phyloP scores from a whole-genome alignment of 2,888 invertebrate species.

The Campoplex capitator region DNA sequence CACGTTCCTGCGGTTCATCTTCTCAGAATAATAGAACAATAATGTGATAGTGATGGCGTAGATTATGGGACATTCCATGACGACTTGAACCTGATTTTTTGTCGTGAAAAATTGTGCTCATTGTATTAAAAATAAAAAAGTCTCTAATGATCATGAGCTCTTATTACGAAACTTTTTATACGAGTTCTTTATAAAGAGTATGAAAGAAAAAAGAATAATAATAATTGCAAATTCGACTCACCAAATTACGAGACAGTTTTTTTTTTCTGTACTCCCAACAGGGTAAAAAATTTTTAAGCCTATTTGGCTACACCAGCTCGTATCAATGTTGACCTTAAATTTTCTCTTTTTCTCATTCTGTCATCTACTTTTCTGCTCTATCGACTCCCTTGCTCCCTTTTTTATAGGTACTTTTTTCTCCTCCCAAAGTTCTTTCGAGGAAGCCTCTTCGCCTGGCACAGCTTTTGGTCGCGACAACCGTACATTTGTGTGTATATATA shows the following conservation, averaged over 20 bases:
- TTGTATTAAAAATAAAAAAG: not conserved
- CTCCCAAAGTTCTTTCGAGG: constrained; percentile 20
- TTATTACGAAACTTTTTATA: not conserved
- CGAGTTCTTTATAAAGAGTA: not conserved
- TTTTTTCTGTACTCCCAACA: not conserved
- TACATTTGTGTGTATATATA: constrained; percentile 29
- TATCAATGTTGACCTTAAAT: constrained; percentile 54
- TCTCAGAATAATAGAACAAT: constrained; percentile 40
- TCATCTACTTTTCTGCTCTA: constrained; percentile 11
- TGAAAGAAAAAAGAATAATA: constrained; percentile 20
- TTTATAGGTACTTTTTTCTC: constrained; percentile 34
- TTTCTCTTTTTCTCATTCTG: constrained; percentile 24
- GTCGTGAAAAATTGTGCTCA: not conserved
- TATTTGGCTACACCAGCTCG: constrained; percentile 54
- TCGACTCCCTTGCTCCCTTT: constrained; percentile 19
- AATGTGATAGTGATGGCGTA: not conserved
- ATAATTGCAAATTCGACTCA: constrained; percentile 41
- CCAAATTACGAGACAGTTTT: constrained; percentile 42
- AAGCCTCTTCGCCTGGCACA: constrained; percentile 50
- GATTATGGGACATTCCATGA: not conserved
- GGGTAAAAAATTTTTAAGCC: constrained; percentile 17
- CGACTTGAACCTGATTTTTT: not conserved
- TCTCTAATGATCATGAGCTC: not conserved
- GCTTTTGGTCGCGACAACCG: constrained; percentile 52
- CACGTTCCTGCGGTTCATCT: constrained; percentile 15